Base-by-base conservation (phyloP, 2,888 invertebrate species). In the Agrotis exclamationis region DNA sequence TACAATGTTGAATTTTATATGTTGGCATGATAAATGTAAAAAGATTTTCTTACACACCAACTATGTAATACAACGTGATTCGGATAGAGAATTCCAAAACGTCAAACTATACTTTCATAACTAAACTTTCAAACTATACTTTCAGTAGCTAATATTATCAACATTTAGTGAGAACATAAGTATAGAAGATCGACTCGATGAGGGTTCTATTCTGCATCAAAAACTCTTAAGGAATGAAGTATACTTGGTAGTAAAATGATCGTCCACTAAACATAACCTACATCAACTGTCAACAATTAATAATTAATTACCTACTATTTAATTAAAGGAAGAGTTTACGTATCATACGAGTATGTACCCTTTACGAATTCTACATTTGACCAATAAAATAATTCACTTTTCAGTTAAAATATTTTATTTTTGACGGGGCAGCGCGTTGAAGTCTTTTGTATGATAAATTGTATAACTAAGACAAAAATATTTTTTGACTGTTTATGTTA, bases 381-480 rank as follows among this genome's bases (percentile, higher is more conserved):
- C 58, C 56, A 63, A 63, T 22, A 58, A 54, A 44, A 70, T 13
- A 56, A 56, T 51, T 50, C 50, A 54, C 39, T 47, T 14, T 62
- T 63, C 5, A 63, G 70, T 80, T 65, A 63, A 54, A 56, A 64
- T 62, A 54, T 33, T 56, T 13, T 0, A 33, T 48, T 70, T 14
- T 1, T 18, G 0, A 13, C 24, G 14, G 20, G 45, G 1, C 9
- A 50, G 18, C 33, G 77, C 89, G 89, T 89, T 88, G 85, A 88
- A 58, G 79, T 88, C 86, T 89, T 87, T 86, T 85, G 69, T 74
- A 82, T 68, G 53, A 47, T n/a, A 56, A 28, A 66, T 20, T 22
- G 0, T 18, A 20, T 18, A n/a, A 48, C 44, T 63, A n/a, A 14
- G 28, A 22, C 20, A 51, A 56, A 51, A 56, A 28, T 22, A 11